Evolutionary conservation across 1,140 invertebrate genomes (phyloP).

Genomic region (Lucilia sericata): DNA sequence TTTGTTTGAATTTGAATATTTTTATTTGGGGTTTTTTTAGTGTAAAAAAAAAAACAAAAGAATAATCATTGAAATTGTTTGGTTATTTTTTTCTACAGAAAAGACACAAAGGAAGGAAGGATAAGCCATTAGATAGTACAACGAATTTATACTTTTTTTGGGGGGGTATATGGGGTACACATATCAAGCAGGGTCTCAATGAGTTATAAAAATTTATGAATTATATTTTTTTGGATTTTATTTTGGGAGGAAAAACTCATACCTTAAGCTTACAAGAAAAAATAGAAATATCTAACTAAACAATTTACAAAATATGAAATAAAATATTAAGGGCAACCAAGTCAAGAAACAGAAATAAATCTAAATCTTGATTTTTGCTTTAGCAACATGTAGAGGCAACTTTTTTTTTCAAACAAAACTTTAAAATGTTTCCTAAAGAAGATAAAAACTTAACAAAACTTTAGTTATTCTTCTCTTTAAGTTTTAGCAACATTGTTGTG

Average conservation of each 20-base stretch:
- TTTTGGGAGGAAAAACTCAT: neutral
- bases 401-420: no score
- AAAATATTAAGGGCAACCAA: neutral
- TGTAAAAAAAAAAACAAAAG: slow-evolving; percentile 31
- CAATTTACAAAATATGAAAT: neutral
- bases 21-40: neutral
- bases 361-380: neutral
- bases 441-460: no score
- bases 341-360: neutral
- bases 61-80: slow-evolving; percentile 41
- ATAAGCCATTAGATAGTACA: slow-evolving; percentile 7
- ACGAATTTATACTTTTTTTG: neutral
- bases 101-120: slow-evolving; percentile 31
- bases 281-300: neutral
- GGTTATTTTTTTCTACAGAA: neutral
- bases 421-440: no score
- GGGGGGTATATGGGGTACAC: no score
- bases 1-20: slow-evolving; percentile 18
- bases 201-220: slow-evolving; percentile 24
- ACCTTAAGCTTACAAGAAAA: neutral
- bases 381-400: neutral
- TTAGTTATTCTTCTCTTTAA: no score
- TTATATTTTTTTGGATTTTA: slow-evolving; percentile 19
- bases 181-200: slow-evolving; percentile 17
- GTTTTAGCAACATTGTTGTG: no score